phyloP scores from a whole-genome alignment of 2,113 vertebrate species.

The Corythoichthys haematopterus region DNA sequence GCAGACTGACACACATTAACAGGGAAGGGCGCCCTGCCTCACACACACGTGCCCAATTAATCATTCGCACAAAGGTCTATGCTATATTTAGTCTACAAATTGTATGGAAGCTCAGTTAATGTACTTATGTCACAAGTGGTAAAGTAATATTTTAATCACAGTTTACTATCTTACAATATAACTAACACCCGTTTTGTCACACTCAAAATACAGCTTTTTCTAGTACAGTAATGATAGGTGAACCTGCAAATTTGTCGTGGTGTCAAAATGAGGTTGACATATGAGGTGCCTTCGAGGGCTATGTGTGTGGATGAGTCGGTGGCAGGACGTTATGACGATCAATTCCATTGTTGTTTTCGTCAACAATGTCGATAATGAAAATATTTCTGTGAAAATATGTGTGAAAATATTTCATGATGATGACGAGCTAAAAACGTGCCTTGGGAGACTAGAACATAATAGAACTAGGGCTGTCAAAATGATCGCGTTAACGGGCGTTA shows the following conservation, averaged over 20 bases:
- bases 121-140: background rate
- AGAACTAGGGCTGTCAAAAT: no score
- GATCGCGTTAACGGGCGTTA: no score
- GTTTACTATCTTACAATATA: background rate
- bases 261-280: no score
- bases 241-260: background rate
- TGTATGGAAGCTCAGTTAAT: background rate
- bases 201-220: background rate
- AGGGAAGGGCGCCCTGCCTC: conserved; percentile 50
- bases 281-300: no score
- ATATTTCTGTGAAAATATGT: no score
- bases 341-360: no score
- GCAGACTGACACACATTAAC: conserved; percentile 68
- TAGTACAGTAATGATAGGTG: background rate
- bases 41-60: conserved; percentile 21
- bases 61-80: conserved; percentile 7
- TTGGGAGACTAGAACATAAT: no score
- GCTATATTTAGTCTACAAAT: background rate
- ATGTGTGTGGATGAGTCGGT: no score
- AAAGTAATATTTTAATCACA: background rate
- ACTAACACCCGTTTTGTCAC: background rate
- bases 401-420: no score
- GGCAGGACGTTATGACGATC: no score
- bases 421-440: no score
- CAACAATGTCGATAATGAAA: no score